phyloP scores from a whole-genome alignment of 2,888 invertebrate genomes.

The Andrena bicolor region DNA sequence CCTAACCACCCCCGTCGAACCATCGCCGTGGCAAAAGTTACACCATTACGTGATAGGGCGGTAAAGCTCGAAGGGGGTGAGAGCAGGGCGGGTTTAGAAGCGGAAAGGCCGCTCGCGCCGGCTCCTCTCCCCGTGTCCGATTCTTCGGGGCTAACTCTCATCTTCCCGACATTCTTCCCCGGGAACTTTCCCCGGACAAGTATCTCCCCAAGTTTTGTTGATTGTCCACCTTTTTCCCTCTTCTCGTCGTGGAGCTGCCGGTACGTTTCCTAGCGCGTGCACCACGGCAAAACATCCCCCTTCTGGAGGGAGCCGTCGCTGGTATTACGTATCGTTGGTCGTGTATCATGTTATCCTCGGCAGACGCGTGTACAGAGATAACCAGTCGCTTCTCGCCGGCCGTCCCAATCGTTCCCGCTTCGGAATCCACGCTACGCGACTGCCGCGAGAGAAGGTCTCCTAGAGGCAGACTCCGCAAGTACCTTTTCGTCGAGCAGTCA shows the following conservation, averaged over 20 bases:
- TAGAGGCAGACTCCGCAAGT: background rate
- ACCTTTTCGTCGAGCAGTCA: slow-evolving; percentile 17
- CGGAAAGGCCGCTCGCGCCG: slow-evolving; percentile 22
- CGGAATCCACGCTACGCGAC: background rate
- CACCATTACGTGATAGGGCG: slow-evolving; percentile 81
- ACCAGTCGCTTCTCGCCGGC: too few relatives aligned
- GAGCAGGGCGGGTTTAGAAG: slow-evolving; percentile 51
- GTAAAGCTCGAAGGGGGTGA: slow-evolving; percentile 67
- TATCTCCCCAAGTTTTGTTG: slow-evolving; percentile 33
- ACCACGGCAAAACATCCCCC: background rate
- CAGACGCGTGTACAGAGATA: background rate
- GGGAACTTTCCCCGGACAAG: slow-evolving; percentile 41
- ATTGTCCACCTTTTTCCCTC: background rate
- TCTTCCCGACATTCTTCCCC: slow-evolving; percentile 30
- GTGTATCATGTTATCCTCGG: background rate
- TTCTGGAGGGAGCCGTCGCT: too few relatives aligned
- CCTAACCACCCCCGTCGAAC: slow-evolving; percentile 38
- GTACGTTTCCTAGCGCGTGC: background rate
- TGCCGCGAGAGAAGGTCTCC: slow-evolving; percentile 23
- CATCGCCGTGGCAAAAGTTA: slow-evolving; percentile 79
- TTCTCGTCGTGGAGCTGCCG: background rate
- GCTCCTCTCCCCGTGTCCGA: slow-evolving; percentile 26
- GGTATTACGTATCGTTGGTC: slow-evolving; percentile 11
- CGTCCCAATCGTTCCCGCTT: background rate
- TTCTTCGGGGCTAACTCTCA: slow-evolving; percentile 56